Percentiles rank a stretch among this genome's conserved stretches.
Evolutionary conservation across 1,140 invertebrate species (phyloP).

Genomic region (Paraescarpia echinospica): DNA sequence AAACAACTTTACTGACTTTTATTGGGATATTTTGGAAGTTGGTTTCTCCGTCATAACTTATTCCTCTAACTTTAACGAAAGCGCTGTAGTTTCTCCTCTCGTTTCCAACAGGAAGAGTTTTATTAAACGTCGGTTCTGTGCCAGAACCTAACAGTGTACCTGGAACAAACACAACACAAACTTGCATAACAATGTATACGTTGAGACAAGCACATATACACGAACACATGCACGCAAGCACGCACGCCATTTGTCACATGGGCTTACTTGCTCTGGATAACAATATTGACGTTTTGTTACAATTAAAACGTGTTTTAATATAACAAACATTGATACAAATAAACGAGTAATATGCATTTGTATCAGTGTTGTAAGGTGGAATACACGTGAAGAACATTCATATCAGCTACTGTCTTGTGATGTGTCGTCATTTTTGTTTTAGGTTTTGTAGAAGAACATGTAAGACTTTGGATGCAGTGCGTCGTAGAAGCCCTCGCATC

Average conservation of each 20-base stretch:
- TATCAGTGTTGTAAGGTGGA: not conserved
- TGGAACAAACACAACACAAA: not conserved
- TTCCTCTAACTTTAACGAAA: not conserved
- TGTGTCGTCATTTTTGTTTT: not conserved
- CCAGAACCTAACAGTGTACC: not conserved
- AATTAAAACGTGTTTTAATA: too few species aligned
- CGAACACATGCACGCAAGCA: too few species aligned
- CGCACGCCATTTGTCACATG: too few species aligned
- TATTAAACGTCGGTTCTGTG: not conserved
- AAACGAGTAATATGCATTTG: not conserved
- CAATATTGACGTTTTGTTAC: too few species aligned
- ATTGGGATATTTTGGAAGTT: too few species aligned
- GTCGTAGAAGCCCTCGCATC: not conserved
- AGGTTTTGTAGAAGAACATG: not conserved
- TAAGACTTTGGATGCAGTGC: not conserved
- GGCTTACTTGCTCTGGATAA: too few species aligned
- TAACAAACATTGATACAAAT: not conserved
- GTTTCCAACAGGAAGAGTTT: not conserved
- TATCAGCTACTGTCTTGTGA: not conserved
- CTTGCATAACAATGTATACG: too few species aligned
- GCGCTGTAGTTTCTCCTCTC: not conserved
- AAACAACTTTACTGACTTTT: too few species aligned
- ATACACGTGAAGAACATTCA: not conserved
- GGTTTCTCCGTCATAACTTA: not conserved
- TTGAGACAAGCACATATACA: too few species aligned